Evolutionary conservation across 1,140 invertebrate genomes (phyloP).

Genomic region (Apolygus lucorum): DNA sequence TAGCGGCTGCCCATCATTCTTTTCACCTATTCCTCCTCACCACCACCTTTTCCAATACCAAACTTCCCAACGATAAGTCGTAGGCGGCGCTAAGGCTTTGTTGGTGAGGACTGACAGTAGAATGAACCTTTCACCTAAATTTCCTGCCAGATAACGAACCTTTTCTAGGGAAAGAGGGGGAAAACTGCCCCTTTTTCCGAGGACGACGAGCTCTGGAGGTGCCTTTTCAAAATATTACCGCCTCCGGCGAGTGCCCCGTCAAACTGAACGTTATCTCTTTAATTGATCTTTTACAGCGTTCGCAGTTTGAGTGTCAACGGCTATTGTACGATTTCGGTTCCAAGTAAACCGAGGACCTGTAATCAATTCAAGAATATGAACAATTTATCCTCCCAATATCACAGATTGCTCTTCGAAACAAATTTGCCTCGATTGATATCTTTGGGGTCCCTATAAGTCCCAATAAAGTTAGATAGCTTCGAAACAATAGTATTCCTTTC

Average conservation of each 20-base stretch:
- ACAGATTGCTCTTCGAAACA: too few species aligned
- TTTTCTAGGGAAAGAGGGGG: not conserved
- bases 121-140: not conserved
- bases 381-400: too few species aligned
- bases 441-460: too few species aligned
- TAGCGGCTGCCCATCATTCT: too few species aligned
- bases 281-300: not conserved
- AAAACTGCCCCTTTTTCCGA: not conserved
- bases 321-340: too few species aligned
- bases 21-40: not conserved
- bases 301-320: too few species aligned
- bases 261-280: not conserved
- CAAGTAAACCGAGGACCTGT: too few species aligned
- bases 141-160: not conserved
- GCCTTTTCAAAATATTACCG: not conserved
- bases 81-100: not conserved
- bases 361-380: too few species aligned
- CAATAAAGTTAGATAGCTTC: too few species aligned
- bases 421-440: too few species aligned
- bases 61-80: not conserved
- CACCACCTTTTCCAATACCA: not conserved
- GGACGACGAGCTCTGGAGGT: not conserved
- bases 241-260: not conserved
- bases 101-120: not conserved
- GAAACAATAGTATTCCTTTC: too few species aligned